Conservation (phyloP, 2,888 invertebrate species). For the Hydraecia micacea region DNA sequence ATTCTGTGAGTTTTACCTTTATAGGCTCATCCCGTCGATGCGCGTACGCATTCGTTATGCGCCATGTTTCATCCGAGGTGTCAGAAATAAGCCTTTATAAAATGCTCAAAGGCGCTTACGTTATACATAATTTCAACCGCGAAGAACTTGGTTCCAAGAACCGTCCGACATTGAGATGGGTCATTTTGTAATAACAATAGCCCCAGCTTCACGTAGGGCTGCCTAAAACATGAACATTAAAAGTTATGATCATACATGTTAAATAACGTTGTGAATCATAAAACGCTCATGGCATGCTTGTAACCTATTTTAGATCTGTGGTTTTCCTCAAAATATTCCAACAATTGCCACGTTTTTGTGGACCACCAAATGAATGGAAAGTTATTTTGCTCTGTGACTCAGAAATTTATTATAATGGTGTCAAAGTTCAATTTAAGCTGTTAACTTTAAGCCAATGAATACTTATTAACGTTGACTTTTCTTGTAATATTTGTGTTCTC, state of each 20-base stretch:
- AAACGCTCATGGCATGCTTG: slow-evolving; percentile 9
- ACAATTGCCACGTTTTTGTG: slow-evolving; percentile 51
- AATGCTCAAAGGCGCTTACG: slow-evolving; percentile 83
- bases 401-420: slow-evolving; percentile 67
- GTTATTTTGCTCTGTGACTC: slow-evolving; percentile 68
- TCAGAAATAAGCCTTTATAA: slow-evolving; percentile 88
- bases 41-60: slow-evolving; percentile 81
- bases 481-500: slow-evolving; percentile 46
- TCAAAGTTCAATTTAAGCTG: slow-evolving; percentile 71
- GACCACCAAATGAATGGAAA: slow-evolving; percentile 60
- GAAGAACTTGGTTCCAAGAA: slow-evolving; percentile 81
- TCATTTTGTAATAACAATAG: slow-evolving; percentile 89
- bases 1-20: slow-evolving; percentile 76
- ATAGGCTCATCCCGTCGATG: slow-evolving; percentile 70
- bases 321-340: slow-evolving; percentile 53
- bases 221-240: slow-evolving; percentile 49
- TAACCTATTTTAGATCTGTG: slow-evolving; percentile 24
- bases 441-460: slow-evolving; percentile 63
- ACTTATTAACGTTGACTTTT: slow-evolving; percentile 51
- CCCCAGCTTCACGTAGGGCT: slow-evolving; percentile 76
- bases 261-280: slow-evolving; percentile 49
- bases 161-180: slow-evolving; percentile 89
- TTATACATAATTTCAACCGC: slow-evolving; percentile 72
- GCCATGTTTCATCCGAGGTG: slow-evolving; percentile 87
- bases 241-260: slow-evolving; percentile 23